Percentiles rank a stretch among this genome's conserved stretches.
Evolutionary conservation across 2,113 vertebrate species (phyloP).

Genomic region (Neodontobutis hainanensis): DNA sequence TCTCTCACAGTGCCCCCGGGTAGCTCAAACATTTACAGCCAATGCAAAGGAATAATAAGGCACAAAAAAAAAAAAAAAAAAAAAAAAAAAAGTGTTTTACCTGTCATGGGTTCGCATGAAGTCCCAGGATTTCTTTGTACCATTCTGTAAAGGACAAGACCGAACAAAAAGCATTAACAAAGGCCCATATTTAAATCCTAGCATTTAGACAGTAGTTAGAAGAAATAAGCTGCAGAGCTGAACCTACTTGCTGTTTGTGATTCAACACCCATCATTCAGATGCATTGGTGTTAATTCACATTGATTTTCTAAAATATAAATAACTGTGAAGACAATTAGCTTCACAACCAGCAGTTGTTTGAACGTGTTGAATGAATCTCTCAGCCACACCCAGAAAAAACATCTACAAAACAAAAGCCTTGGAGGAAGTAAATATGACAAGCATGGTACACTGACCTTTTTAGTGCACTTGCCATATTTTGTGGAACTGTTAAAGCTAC

Average conservation of each 20-base stretch:
- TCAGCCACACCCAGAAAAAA: slow-evolving; percentile 19
- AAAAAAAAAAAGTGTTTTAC: slow-evolving; percentile 73
- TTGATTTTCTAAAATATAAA: slow-evolving; percentile 12
- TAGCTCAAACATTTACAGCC: slow-evolving; percentile 44
- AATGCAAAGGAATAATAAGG: slow-evolving; percentile 22
- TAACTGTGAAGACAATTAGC: slow-evolving; percentile 5
- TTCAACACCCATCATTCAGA: not conserved
- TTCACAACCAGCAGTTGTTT: slow-evolving; percentile 2
- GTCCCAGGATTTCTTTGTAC: slow-evolving; percentile 89
- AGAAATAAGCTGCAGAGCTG: not conserved
- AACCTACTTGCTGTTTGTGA: not conserved
- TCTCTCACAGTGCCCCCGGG: slow-evolving; percentile 41
- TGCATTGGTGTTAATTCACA: slow-evolving; percentile 9
- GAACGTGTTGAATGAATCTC: slow-evolving; percentile 10
- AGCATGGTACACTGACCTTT: not conserved
- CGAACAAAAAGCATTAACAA: slow-evolving; percentile 16
- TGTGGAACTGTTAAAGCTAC: too few relatives aligned
- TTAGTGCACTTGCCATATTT: not conserved
- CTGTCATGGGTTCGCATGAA: slow-evolving; percentile 92
- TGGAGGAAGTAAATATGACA: slow-evolving; percentile 6
- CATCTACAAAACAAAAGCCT: slow-evolving; percentile 24
- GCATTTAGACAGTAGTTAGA: not conserved
- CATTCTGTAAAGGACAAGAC: slow-evolving; percentile 80
- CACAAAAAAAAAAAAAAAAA: too few relatives aligned
- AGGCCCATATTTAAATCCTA: not conserved